phyloP scores from a whole-genome alignment of 2,797 vertebrate species.

The Sebastes steindachneri region DNA sequence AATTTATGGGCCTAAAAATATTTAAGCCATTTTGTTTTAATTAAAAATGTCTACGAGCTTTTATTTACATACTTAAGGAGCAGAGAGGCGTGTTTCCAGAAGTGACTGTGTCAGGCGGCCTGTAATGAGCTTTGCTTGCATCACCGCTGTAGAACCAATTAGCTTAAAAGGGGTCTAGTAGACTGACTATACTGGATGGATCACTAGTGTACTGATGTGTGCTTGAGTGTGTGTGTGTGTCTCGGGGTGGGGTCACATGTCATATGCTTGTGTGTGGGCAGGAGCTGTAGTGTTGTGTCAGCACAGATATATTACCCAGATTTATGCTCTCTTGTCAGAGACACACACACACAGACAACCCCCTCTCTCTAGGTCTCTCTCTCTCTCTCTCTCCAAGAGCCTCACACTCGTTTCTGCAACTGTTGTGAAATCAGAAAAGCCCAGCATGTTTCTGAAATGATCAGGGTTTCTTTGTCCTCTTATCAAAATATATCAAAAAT shows the following conservation, averaged over 20 bases:
- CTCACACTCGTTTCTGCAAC: background rate
- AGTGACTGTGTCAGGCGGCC: slow-evolving; percentile 36
- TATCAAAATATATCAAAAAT: background rate
- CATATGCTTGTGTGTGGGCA: slow-evolving; percentile 22
- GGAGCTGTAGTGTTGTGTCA: slow-evolving; percentile 67
- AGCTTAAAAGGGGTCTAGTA: slow-evolving; percentile 74
- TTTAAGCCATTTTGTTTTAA: background rate
- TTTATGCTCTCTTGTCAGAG: slow-evolving; percentile 57
- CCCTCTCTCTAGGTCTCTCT: background rate
- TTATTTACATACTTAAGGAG: background rate
- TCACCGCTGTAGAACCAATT: slow-evolving; percentile 68
- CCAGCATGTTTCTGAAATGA: background rate
- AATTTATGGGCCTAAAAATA: background rate
- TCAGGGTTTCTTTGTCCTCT: background rate
- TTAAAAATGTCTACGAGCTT: background rate
- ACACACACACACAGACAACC: background rate
- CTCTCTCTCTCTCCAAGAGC: background rate
- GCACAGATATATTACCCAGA: slow-evolving; percentile 67
- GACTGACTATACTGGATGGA: slow-evolving; percentile 57
- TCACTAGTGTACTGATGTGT: slow-evolving; percentile 35
- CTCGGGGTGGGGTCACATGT: background rate
- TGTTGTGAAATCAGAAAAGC: background rate
- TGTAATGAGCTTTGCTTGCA: slow-evolving; percentile 53
- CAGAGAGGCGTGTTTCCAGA: slow-evolving; percentile 2
- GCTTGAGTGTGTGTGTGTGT: background rate